Conservation (phyloP, 2,888 invertebrate species). For the Ichneumoninae sp. region DNA sequence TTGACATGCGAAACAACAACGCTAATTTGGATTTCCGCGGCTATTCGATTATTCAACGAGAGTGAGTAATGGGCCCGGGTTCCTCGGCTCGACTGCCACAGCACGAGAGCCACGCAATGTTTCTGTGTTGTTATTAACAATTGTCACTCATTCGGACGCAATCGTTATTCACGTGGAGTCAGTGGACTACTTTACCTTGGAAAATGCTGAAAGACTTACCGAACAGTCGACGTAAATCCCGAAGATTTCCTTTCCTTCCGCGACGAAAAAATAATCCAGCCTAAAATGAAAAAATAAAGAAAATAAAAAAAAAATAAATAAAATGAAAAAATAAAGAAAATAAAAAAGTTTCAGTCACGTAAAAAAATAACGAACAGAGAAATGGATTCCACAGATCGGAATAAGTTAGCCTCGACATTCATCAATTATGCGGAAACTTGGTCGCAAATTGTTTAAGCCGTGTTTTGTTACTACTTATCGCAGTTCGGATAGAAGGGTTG, state of each 20-base stretch:
- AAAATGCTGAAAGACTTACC: constrained; percentile 1
- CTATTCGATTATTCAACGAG: background rate
- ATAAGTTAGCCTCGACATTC: background rate
- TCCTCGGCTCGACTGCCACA: background rate
- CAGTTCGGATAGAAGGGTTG: background rate
- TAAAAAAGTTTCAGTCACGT: background rate
- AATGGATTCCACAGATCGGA: background rate
- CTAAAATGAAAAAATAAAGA: too few relatives aligned
- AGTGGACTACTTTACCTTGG: background rate
- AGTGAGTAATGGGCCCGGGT: background rate
- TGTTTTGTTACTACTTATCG: background rate
- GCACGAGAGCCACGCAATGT: background rate
- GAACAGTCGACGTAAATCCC: background rate
- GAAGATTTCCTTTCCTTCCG: background rate
- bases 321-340: background rate
- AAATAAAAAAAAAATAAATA: too few relatives aligned
- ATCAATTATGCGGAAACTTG: background rate
- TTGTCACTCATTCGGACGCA: background rate
- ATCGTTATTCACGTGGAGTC: background rate
- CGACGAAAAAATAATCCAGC: background rate
- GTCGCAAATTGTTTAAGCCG: background rate
- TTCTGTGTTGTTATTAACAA: background rate
- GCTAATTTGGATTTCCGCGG: constrained; percentile 45
- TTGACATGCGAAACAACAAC: constrained; percentile 10
- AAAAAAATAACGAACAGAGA: background rate